These are phyloP conservation scores for Thalpophila matura DNA, from an alignment of 2,888 invertebrate genomes.

Conservation along the genomic window DNA sequence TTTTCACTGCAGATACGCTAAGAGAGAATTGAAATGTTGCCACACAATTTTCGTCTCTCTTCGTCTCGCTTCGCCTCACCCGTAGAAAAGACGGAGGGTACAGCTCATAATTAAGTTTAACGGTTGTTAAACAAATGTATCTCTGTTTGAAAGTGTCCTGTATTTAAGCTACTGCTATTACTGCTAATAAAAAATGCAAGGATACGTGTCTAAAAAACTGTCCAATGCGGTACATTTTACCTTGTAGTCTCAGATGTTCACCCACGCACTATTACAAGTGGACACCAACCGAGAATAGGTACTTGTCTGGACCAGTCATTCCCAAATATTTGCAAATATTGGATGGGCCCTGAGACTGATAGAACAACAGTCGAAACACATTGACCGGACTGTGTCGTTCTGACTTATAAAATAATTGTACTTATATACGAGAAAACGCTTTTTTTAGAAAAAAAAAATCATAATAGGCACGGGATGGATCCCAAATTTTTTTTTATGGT, in stretches of 20 bases:
- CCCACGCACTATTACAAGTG: conserved; percentile 2
- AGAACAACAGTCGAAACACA: no score
- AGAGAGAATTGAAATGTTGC: no score
- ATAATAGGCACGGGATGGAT: no score
- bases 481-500: no score
- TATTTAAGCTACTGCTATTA: neutral
- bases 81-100: neutral
- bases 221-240: conserved; percentile 6
- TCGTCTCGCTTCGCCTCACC: neutral
- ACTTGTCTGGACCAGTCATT: conserved; percentile 7
- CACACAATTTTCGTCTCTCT: no score
- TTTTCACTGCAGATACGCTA: no score
- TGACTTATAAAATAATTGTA: no score
- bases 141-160: neutral
- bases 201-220: conserved; percentile 6
- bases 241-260: neutral
- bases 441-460: no score
- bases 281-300: conserved; percentile 3
- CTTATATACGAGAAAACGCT: no score
- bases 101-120: neutral
- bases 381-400: no score
- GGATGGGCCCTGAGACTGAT: no score
- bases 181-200: conserved; percentile 1
- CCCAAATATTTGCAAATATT: no score
- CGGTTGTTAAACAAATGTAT: neutral